Evolutionary conservation across 2,797 vertebrate genomes (phyloP).

Genomic region (Hydrocynus forskahlii): DNA sequence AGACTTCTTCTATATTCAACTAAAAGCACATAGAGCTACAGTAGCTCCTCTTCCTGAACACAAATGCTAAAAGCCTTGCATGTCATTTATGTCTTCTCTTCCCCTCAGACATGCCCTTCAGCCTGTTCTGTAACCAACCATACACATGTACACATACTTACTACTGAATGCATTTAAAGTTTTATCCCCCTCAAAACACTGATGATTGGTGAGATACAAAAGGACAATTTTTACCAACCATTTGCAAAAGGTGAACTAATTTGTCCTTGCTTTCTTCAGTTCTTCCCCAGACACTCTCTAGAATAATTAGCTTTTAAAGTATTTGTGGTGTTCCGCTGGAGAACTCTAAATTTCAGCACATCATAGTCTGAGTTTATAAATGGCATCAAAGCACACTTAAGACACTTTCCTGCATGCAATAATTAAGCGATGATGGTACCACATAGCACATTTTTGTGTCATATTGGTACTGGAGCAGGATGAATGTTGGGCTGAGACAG

Average conservation of each 20-base stretch:
- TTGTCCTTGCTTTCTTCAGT: background rate
- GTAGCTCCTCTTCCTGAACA: constrained; percentile 9
- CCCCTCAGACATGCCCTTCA: background rate
- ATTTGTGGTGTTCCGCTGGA: background rate
- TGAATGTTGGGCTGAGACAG: background rate
- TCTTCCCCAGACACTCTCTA: background rate
- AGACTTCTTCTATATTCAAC: constrained; percentile 14
- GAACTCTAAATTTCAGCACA: background rate
- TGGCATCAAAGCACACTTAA: background rate
- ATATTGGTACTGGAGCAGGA: background rate
- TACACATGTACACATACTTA: background rate
- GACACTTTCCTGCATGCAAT: background rate
- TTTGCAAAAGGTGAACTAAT: background rate
- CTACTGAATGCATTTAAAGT: background rate
- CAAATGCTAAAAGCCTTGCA: constrained; percentile 5
- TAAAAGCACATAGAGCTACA: constrained; percentile 13
- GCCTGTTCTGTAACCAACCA: background rate
- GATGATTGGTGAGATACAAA: background rate
- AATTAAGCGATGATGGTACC: background rate
- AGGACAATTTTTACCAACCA: background rate
- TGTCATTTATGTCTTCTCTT: background rate
- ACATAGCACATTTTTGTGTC: background rate
- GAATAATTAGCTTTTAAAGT: background rate
- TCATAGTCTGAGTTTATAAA: background rate
- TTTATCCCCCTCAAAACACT: background rate